Percentiles rank a stretch among this genome's conserved stretches.
These are phyloP conservation scores for Aurelia sp. DNA, from an alignment of 30 jellyfish, hydroid and myxozoan genomes.

Conservation along the genomic window DNA sequence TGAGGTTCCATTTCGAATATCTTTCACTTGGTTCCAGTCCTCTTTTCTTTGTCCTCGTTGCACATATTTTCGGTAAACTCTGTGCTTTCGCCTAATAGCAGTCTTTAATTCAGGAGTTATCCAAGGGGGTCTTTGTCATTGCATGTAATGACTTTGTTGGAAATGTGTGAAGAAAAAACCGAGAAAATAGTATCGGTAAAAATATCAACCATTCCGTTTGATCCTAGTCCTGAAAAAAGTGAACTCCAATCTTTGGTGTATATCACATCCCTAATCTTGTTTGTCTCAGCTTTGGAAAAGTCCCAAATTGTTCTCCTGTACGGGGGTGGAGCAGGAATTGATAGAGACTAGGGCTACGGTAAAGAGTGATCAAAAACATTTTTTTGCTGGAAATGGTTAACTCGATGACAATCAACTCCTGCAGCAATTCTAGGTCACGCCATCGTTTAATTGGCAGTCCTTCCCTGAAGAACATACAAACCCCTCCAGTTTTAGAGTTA, in stretches of 20 bases:
- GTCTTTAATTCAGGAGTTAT: slow-evolving; percentile 52
- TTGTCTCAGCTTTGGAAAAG: too few relatives aligned
- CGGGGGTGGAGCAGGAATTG: slow-evolving; percentile 16
- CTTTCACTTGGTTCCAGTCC: slow-evolving; percentile 47
- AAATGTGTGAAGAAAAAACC: not conserved
- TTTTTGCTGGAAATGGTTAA: slow-evolving; percentile 15
- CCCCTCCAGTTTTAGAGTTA: slow-evolving; percentile 55
- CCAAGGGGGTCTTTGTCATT: slow-evolving; percentile 55
- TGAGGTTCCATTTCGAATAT: slow-evolving; percentile 19
- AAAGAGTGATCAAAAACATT: not conserved
- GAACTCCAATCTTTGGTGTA: too few relatives aligned
- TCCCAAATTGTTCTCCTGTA: not conserved
- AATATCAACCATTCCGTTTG: slow-evolving; percentile 12
- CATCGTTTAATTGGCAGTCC: slow-evolving; percentile 39
- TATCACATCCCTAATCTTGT: too few relatives aligned
- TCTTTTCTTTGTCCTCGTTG: slow-evolving; percentile 43
- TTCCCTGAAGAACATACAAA: slow-evolving; percentile 25
- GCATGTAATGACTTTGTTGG: slow-evolving; percentile 19
- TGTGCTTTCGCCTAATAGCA: slow-evolving; percentile 47
- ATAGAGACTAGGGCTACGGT: slow-evolving; percentile 14
- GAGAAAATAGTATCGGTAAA: slow-evolving; percentile 18
- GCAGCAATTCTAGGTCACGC: slow-evolving; percentile 24
- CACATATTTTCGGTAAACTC: slow-evolving; percentile 40
- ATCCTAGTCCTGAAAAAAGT: slow-evolving; percentile 9
- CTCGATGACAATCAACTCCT: slow-evolving; percentile 29